phyloP scores from a whole-genome alignment of 2,113 vertebrate genomes.

The Hepsetus odoe region DNA sequence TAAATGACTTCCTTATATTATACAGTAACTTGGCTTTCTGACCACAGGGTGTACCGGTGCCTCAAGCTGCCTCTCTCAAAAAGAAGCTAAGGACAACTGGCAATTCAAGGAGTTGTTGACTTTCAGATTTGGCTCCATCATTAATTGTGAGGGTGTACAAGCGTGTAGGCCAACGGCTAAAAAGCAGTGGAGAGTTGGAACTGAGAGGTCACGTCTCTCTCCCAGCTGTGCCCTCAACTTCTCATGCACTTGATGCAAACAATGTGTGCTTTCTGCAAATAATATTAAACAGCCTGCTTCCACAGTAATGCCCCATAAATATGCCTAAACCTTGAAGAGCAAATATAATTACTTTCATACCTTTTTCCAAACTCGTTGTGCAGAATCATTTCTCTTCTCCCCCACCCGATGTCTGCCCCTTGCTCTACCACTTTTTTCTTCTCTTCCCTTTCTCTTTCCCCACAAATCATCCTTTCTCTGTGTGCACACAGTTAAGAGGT shows the following conservation, averaged over 20 bases:
- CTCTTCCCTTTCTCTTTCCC: slow-evolving; percentile 35
- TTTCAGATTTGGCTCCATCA: slow-evolving; percentile 61
- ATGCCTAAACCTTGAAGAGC: slow-evolving; percentile 70
- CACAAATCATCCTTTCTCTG: slow-evolving; percentile 44
- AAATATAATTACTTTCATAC: slow-evolving; percentile 68
- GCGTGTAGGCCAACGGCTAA: slow-evolving; percentile 55
- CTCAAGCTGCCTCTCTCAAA: slow-evolving; percentile 52
- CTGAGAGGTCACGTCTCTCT: slow-evolving; percentile 61
- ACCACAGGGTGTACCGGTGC: slow-evolving; percentile 26
- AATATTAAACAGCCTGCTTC: slow-evolving; percentile 69
- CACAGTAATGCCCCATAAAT: slow-evolving; percentile 72
- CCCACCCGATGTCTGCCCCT: background rate
- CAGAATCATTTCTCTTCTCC: slow-evolving; percentile 55
- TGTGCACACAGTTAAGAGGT: slow-evolving; percentile 44
- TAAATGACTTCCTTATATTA: slow-evolving; percentile 35
- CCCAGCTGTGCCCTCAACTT: slow-evolving; percentile 62
- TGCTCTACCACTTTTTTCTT: slow-evolving; percentile 18
- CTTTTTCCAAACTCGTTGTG: slow-evolving; percentile 61
- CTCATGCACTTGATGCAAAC: slow-evolving; percentile 69
- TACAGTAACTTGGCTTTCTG: slow-evolving; percentile 50
- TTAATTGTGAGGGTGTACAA: slow-evolving; percentile 62
- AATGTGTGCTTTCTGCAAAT: slow-evolving; percentile 73
- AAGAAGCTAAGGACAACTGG: slow-evolving; percentile 54
- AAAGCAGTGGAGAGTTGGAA: slow-evolving; percentile 52
- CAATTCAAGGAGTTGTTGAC: slow-evolving; percentile 45